These are phyloP conservation scores for Paedocypris sp. DNA, from an alignment of 2,113 vertebrate genomes.

Conservation along the genomic window DNA sequence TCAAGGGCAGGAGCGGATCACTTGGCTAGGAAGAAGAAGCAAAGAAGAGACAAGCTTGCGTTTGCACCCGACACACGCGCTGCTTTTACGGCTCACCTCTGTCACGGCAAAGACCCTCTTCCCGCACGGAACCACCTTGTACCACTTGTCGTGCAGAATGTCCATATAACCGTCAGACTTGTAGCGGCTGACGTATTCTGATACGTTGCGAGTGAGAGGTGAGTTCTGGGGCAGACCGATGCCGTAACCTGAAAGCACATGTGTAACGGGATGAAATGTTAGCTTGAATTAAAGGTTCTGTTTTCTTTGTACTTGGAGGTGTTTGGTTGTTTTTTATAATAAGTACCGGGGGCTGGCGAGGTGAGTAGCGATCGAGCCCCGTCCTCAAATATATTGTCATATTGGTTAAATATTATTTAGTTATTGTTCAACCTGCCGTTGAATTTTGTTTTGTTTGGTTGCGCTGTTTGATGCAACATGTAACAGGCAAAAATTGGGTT, in stretches of 20 bases:
- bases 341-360: too few relatives aligned
- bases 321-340: too few relatives aligned
- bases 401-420: too few relatives aligned
- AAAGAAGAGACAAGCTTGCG: constrained; percentile 30
- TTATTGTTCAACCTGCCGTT: too few relatives aligned
- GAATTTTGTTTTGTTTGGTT: too few relatives aligned
- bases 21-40: constrained; percentile 26
- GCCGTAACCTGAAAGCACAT: constrained; percentile 71
- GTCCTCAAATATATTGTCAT: too few relatives aligned
- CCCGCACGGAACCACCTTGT: constrained; percentile 85
- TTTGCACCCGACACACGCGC: constrained; percentile 36
- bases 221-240: constrained; percentile 89
- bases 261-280: too few relatives aligned
- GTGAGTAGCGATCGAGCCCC: too few relatives aligned
- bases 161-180: constrained; percentile 95
- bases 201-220: constrained; percentile 82
- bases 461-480: too few relatives aligned
- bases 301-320: too few relatives aligned
- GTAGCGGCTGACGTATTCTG: constrained; percentile 85
- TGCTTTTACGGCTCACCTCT: constrained; percentile 62
- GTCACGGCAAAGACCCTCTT: constrained; percentile 89
- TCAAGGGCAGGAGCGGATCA: neutral
- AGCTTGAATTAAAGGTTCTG: too few relatives aligned
- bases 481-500: too few relatives aligned
- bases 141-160: constrained; percentile 93